A percentile compares a stretch with the other conserved stretches of the same genome.
Evolutionary conservation across 2,888 invertebrate species (phyloP).

Genomic region (Adineta ricciae): DNA sequence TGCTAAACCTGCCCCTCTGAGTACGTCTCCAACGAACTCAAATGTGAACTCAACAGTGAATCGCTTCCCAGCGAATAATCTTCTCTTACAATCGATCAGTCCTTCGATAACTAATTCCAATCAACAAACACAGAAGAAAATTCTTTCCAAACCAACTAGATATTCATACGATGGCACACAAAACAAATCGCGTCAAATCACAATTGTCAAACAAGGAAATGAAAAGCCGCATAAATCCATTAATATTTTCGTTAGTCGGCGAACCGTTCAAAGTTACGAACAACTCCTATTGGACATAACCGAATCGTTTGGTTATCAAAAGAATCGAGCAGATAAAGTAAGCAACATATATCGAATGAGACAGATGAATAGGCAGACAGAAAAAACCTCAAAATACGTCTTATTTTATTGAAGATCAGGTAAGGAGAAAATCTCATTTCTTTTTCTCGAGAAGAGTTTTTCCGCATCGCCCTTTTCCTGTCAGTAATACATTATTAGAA

Average conservation of each 20-base stretch:
- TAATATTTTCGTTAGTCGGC: slow-evolving; percentile 46
- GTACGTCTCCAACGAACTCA: not conserved
- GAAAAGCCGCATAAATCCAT: slow-evolving; percentile 43
- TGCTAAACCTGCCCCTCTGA: not conserved
- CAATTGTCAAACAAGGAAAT: slow-evolving; percentile 42
- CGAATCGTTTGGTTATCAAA: slow-evolving; percentile 46
- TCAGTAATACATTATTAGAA: not conserved
- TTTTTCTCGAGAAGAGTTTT: not conserved
- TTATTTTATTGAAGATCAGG: not conserved
- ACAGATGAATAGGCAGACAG: not conserved
- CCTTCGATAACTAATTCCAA: not conserved
- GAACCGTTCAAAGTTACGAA: slow-evolving; percentile 47
- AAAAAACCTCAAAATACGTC: not conserved
- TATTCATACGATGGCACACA: not conserved
- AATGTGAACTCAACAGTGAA: not conserved
- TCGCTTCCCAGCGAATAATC: not conserved
- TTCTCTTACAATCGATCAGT: not conserved
- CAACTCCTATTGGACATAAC: slow-evolving; percentile 47
- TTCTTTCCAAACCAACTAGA: not conserved
- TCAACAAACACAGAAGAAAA: not conserved
- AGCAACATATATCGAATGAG: slow-evolving; percentile 33
- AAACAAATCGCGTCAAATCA: slow-evolving; percentile 45
- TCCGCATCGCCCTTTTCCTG: not conserved
- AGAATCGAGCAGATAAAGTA: slow-evolving; percentile 43
- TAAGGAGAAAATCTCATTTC: not conserved